phyloP scores from a whole-genome alignment of 1,140 invertebrate species.

The Asobara japonica region DNA sequence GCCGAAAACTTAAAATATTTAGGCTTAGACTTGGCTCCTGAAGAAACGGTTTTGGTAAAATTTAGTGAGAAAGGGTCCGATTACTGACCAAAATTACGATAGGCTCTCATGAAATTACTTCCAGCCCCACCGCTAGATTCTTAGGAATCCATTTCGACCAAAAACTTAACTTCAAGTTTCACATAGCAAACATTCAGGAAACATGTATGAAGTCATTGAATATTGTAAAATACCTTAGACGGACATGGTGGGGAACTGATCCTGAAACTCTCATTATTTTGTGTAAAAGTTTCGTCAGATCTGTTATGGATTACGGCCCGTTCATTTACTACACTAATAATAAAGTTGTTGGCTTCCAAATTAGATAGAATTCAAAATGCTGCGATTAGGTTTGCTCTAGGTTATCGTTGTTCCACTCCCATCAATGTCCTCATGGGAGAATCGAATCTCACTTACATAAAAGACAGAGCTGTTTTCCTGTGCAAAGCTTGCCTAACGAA shows the following conservation, averaged over 20 bases:
- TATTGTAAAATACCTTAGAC: conserved; percentile 34
- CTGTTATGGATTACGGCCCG: conserved; percentile 37
- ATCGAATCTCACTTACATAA: conserved; percentile 72
- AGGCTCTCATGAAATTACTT: neutral
- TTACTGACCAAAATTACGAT: conserved; percentile 22
- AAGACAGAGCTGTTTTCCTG: conserved; percentile 3
- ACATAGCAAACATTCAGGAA: too few species aligned
- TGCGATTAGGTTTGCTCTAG: too few species aligned
- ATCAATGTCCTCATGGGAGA: conserved; percentile 60
- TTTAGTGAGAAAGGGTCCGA: neutral
- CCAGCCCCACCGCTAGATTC: conserved; percentile 24
- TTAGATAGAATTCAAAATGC: too few species aligned
- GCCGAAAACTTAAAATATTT: conserved; percentile 13
- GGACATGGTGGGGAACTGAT: conserved; percentile 38
- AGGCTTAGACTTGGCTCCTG: conserved; percentile 19
- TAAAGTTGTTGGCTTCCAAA: too few species aligned
- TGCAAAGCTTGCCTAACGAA: neutral
- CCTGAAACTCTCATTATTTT: conserved; percentile 33
- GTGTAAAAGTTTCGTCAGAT: conserved; percentile 36
- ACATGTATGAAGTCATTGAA: too few species aligned
- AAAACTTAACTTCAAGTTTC: too few species aligned
- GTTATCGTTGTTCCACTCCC: conserved; percentile 23
- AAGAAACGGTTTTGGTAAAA: conserved; percentile 14
- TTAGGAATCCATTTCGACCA: too few species aligned
- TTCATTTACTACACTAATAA: too few species aligned